phyloP scores from a whole-genome alignment of 2,888 invertebrate genomes.

The Nemotelus pantherinus region DNA sequence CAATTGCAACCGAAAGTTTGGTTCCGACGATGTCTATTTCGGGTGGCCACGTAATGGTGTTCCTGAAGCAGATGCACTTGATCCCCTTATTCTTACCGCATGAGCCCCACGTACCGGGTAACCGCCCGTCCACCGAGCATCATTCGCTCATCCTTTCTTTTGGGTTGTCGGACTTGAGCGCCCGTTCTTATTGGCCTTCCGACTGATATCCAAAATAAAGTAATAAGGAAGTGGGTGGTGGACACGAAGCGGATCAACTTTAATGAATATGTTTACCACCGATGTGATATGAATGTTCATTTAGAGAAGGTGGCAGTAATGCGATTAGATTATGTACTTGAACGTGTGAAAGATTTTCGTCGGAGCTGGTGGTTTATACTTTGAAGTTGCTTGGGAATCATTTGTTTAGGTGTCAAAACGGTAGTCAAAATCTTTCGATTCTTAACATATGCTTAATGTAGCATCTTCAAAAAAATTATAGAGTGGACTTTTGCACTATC shows the following conservation, averaged over 20 bases:
- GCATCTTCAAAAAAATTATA: too few species aligned
- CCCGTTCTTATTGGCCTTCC: constrained; percentile 42
- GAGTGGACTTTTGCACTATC: too few species aligned
- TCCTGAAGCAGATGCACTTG: constrained; percentile 41
- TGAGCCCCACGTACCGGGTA: constrained; percentile 25
- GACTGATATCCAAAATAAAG: neutral
- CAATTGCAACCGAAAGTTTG: constrained; percentile 48
- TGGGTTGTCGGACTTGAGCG: constrained; percentile 21
- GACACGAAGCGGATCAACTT: constrained; percentile 20
- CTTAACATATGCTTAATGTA: too few species aligned
- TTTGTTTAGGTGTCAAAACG: too few species aligned
- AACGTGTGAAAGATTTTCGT: neutral
- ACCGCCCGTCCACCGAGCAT: constrained; percentile 31
- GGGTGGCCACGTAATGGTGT: constrained; percentile 47
- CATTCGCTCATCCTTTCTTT: constrained; percentile 29
- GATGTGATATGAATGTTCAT: constrained; percentile 27
- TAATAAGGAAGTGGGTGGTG: constrained; percentile 40
- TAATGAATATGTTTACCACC: constrained; percentile 11
- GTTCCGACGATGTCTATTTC: constrained; percentile 47
- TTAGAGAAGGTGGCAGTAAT: constrained; percentile 7
- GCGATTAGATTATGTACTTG: constrained; percentile 12
- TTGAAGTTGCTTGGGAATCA: too few species aligned
- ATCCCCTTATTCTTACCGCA: constrained; percentile 37
- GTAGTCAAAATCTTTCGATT: too few species aligned
- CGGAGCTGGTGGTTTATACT: too few species aligned